Base-by-base conservation (phyloP, 2,113 vertebrate genomes). In the Corynorhinus townsendii region DNA sequence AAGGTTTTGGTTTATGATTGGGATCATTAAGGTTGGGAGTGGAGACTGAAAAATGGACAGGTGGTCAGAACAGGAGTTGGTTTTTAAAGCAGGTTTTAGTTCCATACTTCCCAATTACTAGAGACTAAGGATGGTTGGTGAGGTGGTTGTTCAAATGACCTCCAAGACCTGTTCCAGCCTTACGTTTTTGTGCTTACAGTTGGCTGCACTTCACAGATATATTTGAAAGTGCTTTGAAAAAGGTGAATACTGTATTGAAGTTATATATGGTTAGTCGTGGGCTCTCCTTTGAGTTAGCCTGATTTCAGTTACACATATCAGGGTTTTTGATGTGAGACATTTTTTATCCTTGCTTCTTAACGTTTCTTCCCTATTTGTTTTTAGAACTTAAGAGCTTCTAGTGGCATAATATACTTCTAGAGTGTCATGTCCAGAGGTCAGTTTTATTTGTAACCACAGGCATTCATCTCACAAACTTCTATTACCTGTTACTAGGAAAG, bases 311-410 rank as follows among this genome's bases (percentile, higher is more conserved):
- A 66, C 2, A 19, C 84, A 8, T 64, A 22, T 77, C 40, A 91
- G 35, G 17, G 43, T 69, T 95, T 35, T 47, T 75, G 14, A 86
- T 83, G 6, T 69, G 81, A 85, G 35, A 81, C 33, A 40, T 62
- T 86, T 85, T 90, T 72, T 11, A 59, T 77, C 79, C 96, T 93
- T 93, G 28, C n/a, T 49, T 89, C 49, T 95, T 94, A 86, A 35
- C 19, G 91, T 89, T 94, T 73, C 35, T 82, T 64, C 11, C 40
- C 19, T 86, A 79, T 54, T 59, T 73, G 49, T 90, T 92, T 95
- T 56, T 92, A 91, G 52, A 56, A n/a, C 0, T 73, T 90, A 88
- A 89, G 43, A 24, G 45, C 24, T 47, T 80, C 16, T 43, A 52
- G 33, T 59, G 59, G 22, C 47, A 56, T 80, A 59, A 71, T 92